Evolutionary conservation across 2,113 vertebrate species (phyloP).

Genomic region (Lipotes vexillifer): DNA sequence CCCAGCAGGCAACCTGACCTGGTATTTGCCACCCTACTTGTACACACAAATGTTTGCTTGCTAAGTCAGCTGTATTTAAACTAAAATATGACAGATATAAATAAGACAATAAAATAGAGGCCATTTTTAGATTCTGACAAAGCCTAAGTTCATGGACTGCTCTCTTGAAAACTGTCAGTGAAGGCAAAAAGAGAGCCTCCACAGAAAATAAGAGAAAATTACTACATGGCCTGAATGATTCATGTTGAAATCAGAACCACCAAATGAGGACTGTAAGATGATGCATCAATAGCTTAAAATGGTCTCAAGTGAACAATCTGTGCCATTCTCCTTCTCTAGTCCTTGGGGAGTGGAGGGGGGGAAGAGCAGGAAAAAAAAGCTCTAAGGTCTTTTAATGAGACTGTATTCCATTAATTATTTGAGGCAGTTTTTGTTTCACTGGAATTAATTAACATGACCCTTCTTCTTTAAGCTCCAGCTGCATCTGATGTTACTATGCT

Average conservation of each 20-base stretch:
- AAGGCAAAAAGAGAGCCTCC: neutral
- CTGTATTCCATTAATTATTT: constrained; percentile 45
- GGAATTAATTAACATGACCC: constrained; percentile 33
- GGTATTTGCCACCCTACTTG: neutral
- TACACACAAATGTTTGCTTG: constrained; percentile 18
- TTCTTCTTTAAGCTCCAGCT: constrained; percentile 46
- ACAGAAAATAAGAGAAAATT: constrained; percentile 39
- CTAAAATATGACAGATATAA: constrained; percentile 26
- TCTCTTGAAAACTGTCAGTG: neutral
- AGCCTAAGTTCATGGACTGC: neutral
- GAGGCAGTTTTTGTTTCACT: constrained; percentile 37
- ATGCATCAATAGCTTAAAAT: neutral
- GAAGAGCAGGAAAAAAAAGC: neutral
- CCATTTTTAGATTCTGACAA: neutral
- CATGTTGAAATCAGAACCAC: neutral
- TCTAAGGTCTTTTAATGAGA: constrained; percentile 37
- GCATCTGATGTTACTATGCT: neutral
- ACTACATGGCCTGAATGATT: neutral
- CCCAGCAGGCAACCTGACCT: neutral
- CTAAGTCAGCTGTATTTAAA: constrained; percentile 39
- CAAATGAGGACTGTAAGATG: neutral
- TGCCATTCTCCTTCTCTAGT: neutral
- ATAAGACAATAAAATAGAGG: neutral
- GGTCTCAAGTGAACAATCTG: constrained; percentile 30
- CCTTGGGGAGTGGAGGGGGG: neutral